Percentiles rank a stretch among this genome's conserved stretches.
Conservation (phyloP, 2,888 invertebrate genomes). For the Willowsia nigromaculata region DNA sequence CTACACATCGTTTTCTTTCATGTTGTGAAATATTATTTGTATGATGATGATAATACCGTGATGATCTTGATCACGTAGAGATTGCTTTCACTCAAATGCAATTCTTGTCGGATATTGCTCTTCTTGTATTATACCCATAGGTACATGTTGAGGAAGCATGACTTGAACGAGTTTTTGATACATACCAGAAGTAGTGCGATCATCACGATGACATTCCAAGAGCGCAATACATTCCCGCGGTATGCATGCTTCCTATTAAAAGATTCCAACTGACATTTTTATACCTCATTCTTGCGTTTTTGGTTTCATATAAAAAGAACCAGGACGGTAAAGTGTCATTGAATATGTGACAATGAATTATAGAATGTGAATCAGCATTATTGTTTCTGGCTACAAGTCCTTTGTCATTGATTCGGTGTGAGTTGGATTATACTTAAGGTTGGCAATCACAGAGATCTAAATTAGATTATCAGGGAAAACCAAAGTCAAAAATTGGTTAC, state of each 20-base stretch:
- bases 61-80: constrained; percentile 69
- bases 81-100: constrained; percentile 63
- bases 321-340: neutral
- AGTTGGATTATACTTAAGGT: too few relatives aligned
- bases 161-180: neutral
- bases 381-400: neutral
- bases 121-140: constrained; percentile 11
- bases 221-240: constrained; percentile 13
- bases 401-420: too few relatives aligned
- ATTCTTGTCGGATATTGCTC: constrained; percentile 38
- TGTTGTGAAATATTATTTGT: constrained; percentile 66
- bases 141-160: neutral
- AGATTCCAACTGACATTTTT: neutral
- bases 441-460: too few relatives aligned
- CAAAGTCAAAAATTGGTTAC: too few relatives aligned
- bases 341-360: neutral
- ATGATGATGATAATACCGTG: constrained; percentile 54
- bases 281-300: neutral
- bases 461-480: too few relatives aligned
- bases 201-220: constrained; percentile 22
- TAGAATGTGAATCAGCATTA: neutral
- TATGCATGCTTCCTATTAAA: neutral
- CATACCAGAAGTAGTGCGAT: neutral
- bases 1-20: constrained; percentile 51
- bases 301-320: neutral